These are phyloP conservation scores for Bambusicola thoracicus DNA, from an alignment of 2,113 vertebrate species.

Conservation along the genomic window DNA sequence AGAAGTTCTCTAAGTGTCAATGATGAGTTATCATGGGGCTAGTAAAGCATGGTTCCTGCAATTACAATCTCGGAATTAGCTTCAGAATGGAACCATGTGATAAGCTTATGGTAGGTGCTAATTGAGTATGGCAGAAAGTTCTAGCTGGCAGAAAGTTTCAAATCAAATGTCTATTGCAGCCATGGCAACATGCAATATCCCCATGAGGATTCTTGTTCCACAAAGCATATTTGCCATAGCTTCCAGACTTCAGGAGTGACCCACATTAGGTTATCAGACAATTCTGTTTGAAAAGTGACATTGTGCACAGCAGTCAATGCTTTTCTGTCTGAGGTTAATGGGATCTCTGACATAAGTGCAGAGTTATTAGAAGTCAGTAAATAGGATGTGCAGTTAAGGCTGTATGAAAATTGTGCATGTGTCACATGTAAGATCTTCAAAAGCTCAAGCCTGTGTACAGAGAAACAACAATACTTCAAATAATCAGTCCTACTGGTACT, in stretches of 20 bases:
- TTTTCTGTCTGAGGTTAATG: background rate
- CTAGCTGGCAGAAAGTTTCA: background rate
- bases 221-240: background rate
- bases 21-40: too few relatives aligned
- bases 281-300: background rate
- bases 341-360: background rate
- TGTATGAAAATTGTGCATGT: too few relatives aligned
- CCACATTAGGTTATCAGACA: background rate
- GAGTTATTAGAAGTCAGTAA: background rate
- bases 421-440: background rate
- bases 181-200: too few relatives aligned
- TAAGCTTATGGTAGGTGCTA: background rate
- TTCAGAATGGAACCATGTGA: background rate
- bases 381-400: too few relatives aligned
- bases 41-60: background rate
- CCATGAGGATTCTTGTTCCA: background rate
- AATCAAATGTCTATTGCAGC: background rate
- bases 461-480: background rate
- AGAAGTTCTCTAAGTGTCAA: rapidly evolving
- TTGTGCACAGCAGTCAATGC: background rate
- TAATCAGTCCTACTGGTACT: background rate
- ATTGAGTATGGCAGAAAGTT: background rate
- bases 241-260: background rate
- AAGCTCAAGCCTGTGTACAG: background rate
- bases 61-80: background rate